A percentile compares a stretch with the other conserved stretches of the same genome.
Conservation (phyloP, 2,113 vertebrate species). For the Rhinoptilus africanus region DNA sequence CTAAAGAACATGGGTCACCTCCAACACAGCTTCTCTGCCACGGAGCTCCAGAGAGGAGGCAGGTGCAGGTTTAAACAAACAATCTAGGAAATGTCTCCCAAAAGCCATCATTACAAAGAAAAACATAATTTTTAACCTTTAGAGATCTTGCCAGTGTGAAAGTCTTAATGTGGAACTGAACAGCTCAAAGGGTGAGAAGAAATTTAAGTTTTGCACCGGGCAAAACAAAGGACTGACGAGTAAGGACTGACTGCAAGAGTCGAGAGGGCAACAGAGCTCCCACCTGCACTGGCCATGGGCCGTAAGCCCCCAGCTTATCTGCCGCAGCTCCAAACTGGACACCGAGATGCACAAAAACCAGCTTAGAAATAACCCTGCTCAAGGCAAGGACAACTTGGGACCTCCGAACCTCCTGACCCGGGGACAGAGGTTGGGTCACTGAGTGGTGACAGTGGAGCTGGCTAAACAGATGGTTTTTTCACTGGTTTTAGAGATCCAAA, state of each 20-base stretch:
- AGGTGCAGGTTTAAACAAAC: background rate
- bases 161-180: background rate
- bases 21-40: background rate
- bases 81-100: background rate
- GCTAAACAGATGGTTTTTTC: background rate
- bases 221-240: background rate
- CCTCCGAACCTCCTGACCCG: background rate
- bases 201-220: background rate
- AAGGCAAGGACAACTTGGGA: background rate
- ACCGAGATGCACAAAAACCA: background rate
- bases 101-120: background rate
- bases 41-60: background rate
- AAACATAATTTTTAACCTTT: background rate
- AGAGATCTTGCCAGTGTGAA: fast-evolving
- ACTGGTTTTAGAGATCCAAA: background rate
- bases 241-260: fast-evolving
- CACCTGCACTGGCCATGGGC: fast-evolving
- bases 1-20: background rate
- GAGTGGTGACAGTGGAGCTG: background rate
- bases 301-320: background rate
- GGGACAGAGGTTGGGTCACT: background rate
- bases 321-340: background rate
- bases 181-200: background rate
- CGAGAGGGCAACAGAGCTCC: background rate
- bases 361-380: background rate